Evolutionary conservation across 1,140 invertebrate genomes (phyloP), one percentile per base, ranked within the genome.

Genomic region (Drosophila ambigua): DNA sequence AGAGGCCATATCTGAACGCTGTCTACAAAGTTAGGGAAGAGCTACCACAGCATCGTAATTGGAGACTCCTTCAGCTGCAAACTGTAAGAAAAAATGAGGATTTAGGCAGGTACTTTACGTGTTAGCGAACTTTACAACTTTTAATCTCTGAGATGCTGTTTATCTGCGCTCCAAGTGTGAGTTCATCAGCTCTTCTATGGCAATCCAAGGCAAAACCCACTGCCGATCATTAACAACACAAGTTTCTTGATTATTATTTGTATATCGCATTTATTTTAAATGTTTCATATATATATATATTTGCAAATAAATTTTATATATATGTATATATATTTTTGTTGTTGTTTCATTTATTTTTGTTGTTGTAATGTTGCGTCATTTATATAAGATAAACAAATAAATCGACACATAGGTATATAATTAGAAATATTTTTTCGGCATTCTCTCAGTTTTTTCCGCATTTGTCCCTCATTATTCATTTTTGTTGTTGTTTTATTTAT

Each of bases 211-310:
- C 31, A 31, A 31, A 9, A 8, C 31, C 7, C n/a, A 44, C 4
- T 51, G 6, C 3, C 8, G 16, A 11, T 41, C 45, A 65, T 8
- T 39, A 8, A 26, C 62, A 71, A 57, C 23, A 4, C 54, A 43
- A 2, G 4, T 39, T 54, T 0, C 50, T 44, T 69, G 58, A 58
- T 54, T 72, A 72, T 72, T 82, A 64, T 83, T 83, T 83, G 80
- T 83, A 84, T 84, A 83, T 83, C 80, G 80, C 80, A 84, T 83
- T 83, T 83, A 83, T 83, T 83, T 83, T 78, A 84, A 79, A 83
- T 80, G 77, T 79, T 74, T 79, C 64, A 79, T 79, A 79, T 79
- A 79, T 79, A 79, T 79, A 72, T 52, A 69, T 77, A 74, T 69
- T 79, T 79, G 76, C 77, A 80, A 79, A 80, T 79, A 79, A 80